phyloP scores from a whole-genome alignment of 92 coral and sea anemone species.

The Umimayanthus chanpuru region DNA sequence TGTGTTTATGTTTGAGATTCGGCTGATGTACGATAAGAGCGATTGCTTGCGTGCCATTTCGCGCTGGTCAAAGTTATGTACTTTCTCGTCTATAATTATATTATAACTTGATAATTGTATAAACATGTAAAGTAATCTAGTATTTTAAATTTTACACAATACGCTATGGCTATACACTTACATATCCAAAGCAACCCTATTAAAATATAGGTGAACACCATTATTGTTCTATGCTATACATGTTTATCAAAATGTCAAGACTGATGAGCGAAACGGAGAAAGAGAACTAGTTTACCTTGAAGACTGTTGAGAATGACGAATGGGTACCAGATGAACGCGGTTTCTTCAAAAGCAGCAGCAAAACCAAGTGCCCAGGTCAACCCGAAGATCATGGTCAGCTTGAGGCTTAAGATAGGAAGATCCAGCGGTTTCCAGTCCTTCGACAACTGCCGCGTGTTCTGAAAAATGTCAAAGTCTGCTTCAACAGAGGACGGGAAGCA shows the following conservation, averaged over 20 bases:
- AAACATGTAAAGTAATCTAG: too few species aligned
- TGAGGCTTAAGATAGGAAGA: constrained; percentile 25
- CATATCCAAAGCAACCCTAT: too few species aligned
- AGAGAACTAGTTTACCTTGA: background rate
- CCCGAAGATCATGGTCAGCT: constrained; percentile 35
- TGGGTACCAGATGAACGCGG: constrained; percentile 24
- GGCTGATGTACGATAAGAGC: too few species aligned
- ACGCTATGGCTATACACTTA: too few species aligned
- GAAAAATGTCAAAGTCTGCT: background rate
- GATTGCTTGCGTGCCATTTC: too few species aligned
- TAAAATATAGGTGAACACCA: too few species aligned
- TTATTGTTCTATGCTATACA: background rate
- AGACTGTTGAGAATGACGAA: constrained; percentile 30
- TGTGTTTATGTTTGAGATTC: too few species aligned
- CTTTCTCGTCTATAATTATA: too few species aligned
- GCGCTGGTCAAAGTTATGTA: too few species aligned
- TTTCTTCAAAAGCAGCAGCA: constrained; percentile 32
- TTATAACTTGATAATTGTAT: too few species aligned
- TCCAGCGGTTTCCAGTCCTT: constrained; percentile 10
- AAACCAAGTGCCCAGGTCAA: constrained; percentile 38
- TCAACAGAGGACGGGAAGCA: background rate
- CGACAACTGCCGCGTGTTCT: constrained; percentile 22
- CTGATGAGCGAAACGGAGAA: background rate
- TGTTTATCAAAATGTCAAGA: background rate
- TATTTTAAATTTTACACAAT: too few species aligned